Conservation (phyloP, 2,113 vertebrate genomes). For the Circaetus gallicus region DNA sequence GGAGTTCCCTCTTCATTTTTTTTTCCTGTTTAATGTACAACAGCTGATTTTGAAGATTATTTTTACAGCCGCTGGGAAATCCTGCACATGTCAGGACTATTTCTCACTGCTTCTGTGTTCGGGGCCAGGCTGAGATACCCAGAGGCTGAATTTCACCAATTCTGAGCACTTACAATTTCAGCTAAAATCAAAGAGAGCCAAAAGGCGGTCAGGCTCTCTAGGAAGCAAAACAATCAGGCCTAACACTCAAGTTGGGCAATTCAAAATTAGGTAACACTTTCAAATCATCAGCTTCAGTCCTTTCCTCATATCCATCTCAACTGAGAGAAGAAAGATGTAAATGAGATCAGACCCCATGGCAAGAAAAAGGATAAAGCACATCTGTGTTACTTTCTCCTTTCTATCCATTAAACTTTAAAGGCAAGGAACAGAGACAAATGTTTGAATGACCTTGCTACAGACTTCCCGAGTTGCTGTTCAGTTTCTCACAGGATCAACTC, state of each 20-base stretch:
- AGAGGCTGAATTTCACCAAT: background rate
- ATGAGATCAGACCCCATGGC: background rate
- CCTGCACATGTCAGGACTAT: background rate
- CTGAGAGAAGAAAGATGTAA: background rate
- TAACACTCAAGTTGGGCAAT: background rate
- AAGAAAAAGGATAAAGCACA: background rate
- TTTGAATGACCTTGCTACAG: background rate
- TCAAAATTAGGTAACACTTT: background rate
- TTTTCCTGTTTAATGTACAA: background rate
- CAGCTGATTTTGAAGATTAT: conserved; percentile 22
- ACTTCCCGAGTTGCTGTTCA: background rate
- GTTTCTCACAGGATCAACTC: background rate
- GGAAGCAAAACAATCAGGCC: background rate
- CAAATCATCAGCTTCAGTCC: background rate
- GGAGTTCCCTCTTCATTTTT: background rate
- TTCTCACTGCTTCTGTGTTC: background rate
- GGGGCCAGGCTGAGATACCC: background rate
- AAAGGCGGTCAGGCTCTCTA: background rate
- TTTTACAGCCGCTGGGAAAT: background rate
- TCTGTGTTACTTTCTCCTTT: background rate
- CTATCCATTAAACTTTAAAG: background rate
- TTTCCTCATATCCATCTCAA: background rate
- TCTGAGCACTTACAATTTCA: background rate
- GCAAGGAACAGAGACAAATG: background rate
- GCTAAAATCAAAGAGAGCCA: background rate